phyloP scores from a whole-genome alignment of 1,140 invertebrate genomes.

The Thaumatotibia leucotreta region DNA sequence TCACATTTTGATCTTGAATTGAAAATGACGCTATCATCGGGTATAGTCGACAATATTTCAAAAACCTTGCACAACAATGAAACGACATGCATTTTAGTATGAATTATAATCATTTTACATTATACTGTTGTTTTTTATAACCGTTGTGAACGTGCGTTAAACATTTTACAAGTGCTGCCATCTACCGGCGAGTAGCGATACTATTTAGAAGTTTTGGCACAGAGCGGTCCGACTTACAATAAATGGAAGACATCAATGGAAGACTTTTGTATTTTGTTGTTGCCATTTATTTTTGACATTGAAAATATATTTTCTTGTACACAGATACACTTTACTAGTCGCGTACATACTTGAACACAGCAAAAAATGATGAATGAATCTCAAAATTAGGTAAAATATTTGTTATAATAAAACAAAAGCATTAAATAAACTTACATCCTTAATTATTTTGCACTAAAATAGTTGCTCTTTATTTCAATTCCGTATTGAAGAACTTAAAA shows the following conservation, averaged over 20 bases:
- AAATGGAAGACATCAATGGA: conserved; percentile 41
- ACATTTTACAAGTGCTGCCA: not conserved
- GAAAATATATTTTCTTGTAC: conserved; percentile 50
- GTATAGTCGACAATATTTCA: not conserved
- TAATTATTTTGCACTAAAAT: not conserved
- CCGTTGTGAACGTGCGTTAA: not conserved
- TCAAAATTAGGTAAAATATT: no score
- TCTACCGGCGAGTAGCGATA: not conserved
- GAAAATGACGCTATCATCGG: no score
- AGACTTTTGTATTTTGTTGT: conserved; percentile 34
- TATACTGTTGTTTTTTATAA: no score
- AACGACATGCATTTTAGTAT: no score
- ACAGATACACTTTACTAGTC: conserved; percentile 16
- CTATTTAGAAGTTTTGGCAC: not conserved
- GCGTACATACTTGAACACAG: not conserved
- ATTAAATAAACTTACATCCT: not conserved
- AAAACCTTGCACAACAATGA: not conserved
- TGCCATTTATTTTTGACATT: conserved; percentile 45
- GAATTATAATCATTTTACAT: no score
- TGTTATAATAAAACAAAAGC: no score
- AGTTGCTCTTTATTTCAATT: not conserved
- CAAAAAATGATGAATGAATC: no score
- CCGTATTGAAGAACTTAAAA: not conserved
- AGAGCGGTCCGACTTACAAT: conserved; percentile 4
- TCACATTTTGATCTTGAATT: no score